Base-by-base conservation (phyloP, 2,797 vertebrate genomes). In the Bucorvus abyssinicus region DNA sequence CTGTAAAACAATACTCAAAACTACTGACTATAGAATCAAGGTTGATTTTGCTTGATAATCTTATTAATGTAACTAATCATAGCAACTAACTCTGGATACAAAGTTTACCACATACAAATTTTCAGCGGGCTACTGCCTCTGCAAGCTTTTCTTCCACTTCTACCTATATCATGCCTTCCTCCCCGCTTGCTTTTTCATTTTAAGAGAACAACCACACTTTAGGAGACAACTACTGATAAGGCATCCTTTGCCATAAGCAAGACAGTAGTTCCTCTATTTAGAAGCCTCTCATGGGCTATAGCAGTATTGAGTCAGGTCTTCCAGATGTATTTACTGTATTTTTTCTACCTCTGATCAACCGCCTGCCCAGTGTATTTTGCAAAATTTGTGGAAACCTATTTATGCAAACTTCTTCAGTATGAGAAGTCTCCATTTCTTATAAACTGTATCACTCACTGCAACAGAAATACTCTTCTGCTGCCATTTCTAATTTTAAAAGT, bases 161-260 rank as follows among this genome's bases (percentile, higher is more conserved):
- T 53, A n/a, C 4, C 65, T n/a, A 2, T 6, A 32, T 16, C 21
- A 60, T 4, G n/a, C 16, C 32, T 68, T n/a, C 34, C 6, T 18
- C 12, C 16, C 12, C 16, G 42, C 5, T 3, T 2, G 1, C 0
- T 23, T 4, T 34, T 26, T 38, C 27, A 29, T 40, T n/a, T 21
- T n/a, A 56, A n/a, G 20, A 56, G 20, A 56, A n/a, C 11, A 20
- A 56, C 4, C 15, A 16, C 20, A 79, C 11, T 69, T 84, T 2
- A 49, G 30, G 6, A 85, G 19, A 85, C 49, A 3, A 16, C 40
- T 34, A 55, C 2, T 76, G 59, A 45, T 40, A 61, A 32, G 27
- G 5, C 9, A 7, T 2, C 15, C 67, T 75, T 69, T 45, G 12
- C 18, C 21, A 29, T 9, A 53, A 80, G 32, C 44, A 83, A 71